Evolutionary conservation across 2,797 vertebrate species (phyloP), one percentile per base, ranked within the genome.

Genomic region (Poeciliopsis gracilis): DNA sequence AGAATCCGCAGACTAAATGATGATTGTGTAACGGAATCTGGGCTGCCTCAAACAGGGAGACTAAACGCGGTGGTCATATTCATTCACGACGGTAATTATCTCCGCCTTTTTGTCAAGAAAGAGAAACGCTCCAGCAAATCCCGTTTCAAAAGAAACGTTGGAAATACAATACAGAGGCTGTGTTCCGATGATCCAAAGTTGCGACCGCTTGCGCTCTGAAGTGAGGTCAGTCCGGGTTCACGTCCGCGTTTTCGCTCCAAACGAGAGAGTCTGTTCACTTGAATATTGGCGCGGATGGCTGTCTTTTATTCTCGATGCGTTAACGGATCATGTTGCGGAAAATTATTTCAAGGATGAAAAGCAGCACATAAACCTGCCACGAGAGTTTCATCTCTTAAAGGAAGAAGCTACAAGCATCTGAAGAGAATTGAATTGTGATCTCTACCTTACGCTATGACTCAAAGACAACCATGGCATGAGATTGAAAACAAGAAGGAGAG

Each of bases 1-100:
- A 87, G 72, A 81, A 87, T 55, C 80, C 75, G 81, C 75, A 92
- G 89, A 92, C 93, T 91, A 92, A 93, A 93, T 93, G 90, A 92
- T 90, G 87, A 84, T 91, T 90, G 91, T 90, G 90, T 91, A 90
- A 93, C 90, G 91, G 91, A 92, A 92, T 84, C 76, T 55, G 84
- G 86, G 87, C 88, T 75, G 81, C 73, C 77, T 88, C 74, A 89
- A 91, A 91, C 76, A 80, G 78, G 73, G 85, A 88, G 89, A 93
- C 92, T 83, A 88, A 92, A 90, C 87, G 78, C 76, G 87, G 89
- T 89, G 88, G 90, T 91, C 80, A 86, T 83, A 87, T 92, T 92
- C 91, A 89, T 92, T 92, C 92, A 92, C 86, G 84, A 84, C 82
- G 88, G 87, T 88, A 92, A 93, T 91, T 86, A 92, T 90, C 83